Percentiles rank a stretch among this genome's conserved stretches.
Evolutionary conservation across 1,140 invertebrate species (phyloP).

Genomic region (Sarcophaga bullata): DNA sequence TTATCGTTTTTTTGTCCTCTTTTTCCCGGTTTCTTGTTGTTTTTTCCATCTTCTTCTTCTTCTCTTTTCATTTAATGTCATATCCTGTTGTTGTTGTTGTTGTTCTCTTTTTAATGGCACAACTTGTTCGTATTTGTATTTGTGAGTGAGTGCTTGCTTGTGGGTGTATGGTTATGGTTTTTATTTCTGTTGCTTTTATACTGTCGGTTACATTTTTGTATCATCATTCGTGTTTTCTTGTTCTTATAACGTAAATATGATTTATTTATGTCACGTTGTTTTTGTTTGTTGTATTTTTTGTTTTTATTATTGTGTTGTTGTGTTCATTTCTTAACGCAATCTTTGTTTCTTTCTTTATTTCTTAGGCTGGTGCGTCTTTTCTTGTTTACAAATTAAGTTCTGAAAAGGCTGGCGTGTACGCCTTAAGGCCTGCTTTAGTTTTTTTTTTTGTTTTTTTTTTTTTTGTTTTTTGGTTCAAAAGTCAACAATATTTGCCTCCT

Average conservation of each 20-base stretch:
- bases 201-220: background rate
- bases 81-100: background rate
- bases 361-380: too few relatives aligned
- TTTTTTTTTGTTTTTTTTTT: too few relatives aligned
- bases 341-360: too few relatives aligned
- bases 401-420: too few relatives aligned
- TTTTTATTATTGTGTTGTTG: too few relatives aligned
- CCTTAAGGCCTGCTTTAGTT: too few relatives aligned
- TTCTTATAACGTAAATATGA: background rate
- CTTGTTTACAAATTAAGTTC: too few relatives aligned
- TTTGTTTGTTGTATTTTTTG: background rate
- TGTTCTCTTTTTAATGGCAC: background rate
- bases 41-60: background rate
- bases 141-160: background rate
- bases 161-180: background rate
- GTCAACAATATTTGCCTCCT: too few relatives aligned
- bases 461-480: too few relatives aligned
- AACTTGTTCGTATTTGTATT: background rate
- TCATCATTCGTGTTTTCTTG: background rate
- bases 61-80: background rate
- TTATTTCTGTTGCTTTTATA: too few relatives aligned
- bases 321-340: too few relatives aligned
- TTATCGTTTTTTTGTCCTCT: constrained; percentile 2
- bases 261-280: constrained; percentile 15
- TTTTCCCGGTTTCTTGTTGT: background rate